A percentile compares a stretch with the other conserved stretches of the same genome.
Conservation (phyloP, 2,888 invertebrate genomes). For the Diaprepes abbreviatus region DNA sequence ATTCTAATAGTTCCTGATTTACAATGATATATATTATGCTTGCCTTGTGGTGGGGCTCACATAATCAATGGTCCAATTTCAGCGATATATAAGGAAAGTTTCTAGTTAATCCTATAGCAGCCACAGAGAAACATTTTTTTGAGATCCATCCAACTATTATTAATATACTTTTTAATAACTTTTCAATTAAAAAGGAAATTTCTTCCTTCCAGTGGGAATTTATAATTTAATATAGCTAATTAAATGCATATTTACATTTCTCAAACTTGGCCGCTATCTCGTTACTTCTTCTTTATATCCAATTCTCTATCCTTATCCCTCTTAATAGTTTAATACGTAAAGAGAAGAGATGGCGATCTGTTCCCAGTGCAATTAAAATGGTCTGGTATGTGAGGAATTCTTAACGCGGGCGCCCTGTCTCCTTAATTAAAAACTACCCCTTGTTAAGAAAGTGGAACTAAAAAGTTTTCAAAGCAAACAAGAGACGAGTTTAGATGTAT, state of each 20-base stretch:
- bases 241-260: constrained; percentile 66
- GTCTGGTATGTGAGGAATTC: constrained; percentile 67
- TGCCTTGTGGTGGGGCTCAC: too few species aligned
- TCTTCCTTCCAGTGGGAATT: constrained; percentile 61
- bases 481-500: neutral
- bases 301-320: constrained; percentile 45
- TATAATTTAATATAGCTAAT: constrained; percentile 67
- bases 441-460: constrained; percentile 58
- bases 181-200: too few species aligned
- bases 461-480: constrained; percentile 14
- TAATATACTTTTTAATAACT: too few species aligned
- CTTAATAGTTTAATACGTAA: neutral
- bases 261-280: constrained; percentile 54
- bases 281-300: constrained; percentile 57
- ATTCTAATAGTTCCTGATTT: too few species aligned
- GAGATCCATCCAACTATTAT: too few species aligned
- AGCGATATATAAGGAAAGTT: too few species aligned
- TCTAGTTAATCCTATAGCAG: too few species aligned
- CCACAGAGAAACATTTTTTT: too few species aligned
- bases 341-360: constrained; percentile 57
- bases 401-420: constrained; percentile 67
- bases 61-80: too few species aligned
- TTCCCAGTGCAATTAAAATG: constrained; percentile 65
- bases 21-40: too few species aligned
- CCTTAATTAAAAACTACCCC: constrained; percentile 68